Evolutionary conservation across 2,797 vertebrate species (phyloP), one percentile per base, ranked within the genome.

Genomic region (Otus scops): DNA sequence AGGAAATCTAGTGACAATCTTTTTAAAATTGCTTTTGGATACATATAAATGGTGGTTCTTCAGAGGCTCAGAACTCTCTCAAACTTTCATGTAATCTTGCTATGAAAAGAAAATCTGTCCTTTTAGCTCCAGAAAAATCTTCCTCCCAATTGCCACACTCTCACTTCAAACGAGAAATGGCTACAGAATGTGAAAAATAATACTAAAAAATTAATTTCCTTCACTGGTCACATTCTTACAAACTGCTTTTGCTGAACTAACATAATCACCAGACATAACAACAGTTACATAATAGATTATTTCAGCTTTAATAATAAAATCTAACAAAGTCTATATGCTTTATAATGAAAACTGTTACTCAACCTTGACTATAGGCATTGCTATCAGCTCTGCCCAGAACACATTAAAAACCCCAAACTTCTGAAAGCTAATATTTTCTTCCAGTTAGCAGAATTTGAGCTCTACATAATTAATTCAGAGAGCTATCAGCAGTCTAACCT

Each of bases 401-500:
- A 63, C 6, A 59, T 36, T 57, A 63, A 74, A 92, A 91, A 50
- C 8, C 0, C 1, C 16, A n/a, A 77, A 84, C 28, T 85, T 60
- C 61, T 78, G 68, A 95, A 91, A 74, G 28, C 27, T 70, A 70
- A 6, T 87, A 18, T n/a, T 82, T 89, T 76, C 63, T 69, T 74
- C 27, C 39, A 67, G 30, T 65, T 47, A 71, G 36, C 17, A 87
- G 39, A 89, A 85, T 82, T 59, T 67, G 4, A 74, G 36, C 21
- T 63, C 28, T 87, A 81, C 4, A 17, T 54, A 91, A 75, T 89
- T 91, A 81, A 84, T 78, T 85, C 70, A 82, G 47, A 57, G 27
- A 83, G n/a, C 39, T 92, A 95, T 47, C 67, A 71, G 47, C 54
- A 85, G 88, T 82, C 65, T 89, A 94, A 95, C 50, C 81, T 92